Percentiles rank a stretch among this genome's conserved stretches.
Conservation (phyloP, 1,140 invertebrate species). For the Chionoecetes opilio region DNA sequence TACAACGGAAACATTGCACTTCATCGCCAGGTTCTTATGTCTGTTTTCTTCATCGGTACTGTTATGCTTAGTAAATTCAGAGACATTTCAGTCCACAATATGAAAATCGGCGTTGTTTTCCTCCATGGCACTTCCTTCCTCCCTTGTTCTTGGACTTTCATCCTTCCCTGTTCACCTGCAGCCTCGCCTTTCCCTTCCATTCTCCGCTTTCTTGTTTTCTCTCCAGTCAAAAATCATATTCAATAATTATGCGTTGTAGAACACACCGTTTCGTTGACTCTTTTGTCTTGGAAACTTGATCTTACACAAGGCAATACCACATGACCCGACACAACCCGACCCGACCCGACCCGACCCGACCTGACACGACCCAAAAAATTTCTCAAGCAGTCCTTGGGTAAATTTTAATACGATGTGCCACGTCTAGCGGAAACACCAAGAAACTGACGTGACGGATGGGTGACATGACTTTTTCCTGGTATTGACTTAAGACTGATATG, state of each 20-base stretch:
- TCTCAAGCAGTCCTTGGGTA: not conserved
- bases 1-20: too few relatives aligned
- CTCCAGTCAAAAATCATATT: not conserved
- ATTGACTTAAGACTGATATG: not conserved
- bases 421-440: not conserved
- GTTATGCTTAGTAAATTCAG: not conserved
- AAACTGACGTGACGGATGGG: not conserved
- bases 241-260: not conserved
- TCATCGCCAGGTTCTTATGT: too few relatives aligned
- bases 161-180: not conserved
- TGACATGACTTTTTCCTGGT: not conserved
- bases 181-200: not conserved
- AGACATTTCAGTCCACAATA: not conserved
- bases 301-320: not conserved
- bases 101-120: not conserved
- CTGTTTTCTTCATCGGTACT: not conserved
- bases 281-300: not conserved
- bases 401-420: too few relatives aligned
- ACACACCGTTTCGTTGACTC: not conserved
- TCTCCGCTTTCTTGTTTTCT: not conserved
- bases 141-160: not conserved
- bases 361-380: not conserved
- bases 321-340: constrained; percentile 3
- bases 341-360: not conserved
- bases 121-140: not conserved